Conservation (phyloP, 2,888 invertebrate genomes). For the Colostygia pectinataria region DNA sequence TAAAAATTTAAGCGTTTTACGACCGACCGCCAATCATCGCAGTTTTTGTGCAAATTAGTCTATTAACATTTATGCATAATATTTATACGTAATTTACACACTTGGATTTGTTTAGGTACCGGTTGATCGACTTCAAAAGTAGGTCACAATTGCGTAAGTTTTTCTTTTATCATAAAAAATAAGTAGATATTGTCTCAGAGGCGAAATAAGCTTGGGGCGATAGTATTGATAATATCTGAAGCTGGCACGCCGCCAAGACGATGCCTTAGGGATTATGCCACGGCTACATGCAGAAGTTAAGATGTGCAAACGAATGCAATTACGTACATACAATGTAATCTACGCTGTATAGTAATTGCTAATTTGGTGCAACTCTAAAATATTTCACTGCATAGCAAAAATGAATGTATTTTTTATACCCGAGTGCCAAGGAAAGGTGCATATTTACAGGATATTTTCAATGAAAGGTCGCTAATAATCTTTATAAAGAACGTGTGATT, state of each 20-base stretch:
- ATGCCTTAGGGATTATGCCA: not conserved
- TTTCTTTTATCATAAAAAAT: constrained; percentile 21
- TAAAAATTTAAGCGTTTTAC: constrained; percentile 11
- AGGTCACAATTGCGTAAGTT: constrained; percentile 15
- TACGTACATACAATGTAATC: too few species aligned
- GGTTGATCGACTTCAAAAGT: constrained; percentile 13
- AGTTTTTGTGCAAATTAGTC: constrained; percentile 9
- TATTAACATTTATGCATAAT: not conserved
- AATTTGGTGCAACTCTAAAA: too few species aligned
- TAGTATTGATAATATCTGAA: constrained; percentile 28
- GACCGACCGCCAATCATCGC: not conserved
- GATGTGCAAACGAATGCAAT: too few species aligned
- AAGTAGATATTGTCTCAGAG: constrained; percentile 21
- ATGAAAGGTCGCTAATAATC: too few species aligned
- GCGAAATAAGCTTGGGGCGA: not conserved
- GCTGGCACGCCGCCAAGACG: constrained; percentile 24
- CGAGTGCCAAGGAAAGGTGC: too few species aligned
- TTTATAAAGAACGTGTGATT: too few species aligned
- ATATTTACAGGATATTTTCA: too few species aligned
- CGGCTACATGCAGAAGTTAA: constrained; percentile 3
- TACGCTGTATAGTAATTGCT: too few species aligned
- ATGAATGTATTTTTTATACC: too few species aligned
- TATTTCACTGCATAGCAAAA: too few species aligned
- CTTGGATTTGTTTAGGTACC: not conserved
- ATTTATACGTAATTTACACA: too few species aligned